These are phyloP conservation scores for Fulica atra DNA, from an alignment of 2,113 vertebrate species.

Conservation along the genomic window DNA sequence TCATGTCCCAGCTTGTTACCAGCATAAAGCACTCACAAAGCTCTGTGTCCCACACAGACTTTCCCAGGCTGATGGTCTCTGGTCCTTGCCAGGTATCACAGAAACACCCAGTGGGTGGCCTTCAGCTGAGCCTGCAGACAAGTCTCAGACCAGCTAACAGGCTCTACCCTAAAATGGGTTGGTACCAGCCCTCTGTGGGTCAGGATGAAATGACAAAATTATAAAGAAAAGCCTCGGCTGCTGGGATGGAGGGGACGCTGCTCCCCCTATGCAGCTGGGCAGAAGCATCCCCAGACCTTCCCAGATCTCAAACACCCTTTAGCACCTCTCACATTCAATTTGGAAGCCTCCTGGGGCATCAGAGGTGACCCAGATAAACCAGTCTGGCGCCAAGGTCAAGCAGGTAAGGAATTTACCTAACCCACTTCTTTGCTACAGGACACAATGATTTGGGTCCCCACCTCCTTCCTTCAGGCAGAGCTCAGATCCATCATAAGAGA, in stretches of 20 bases:
- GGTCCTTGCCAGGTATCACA: neutral
- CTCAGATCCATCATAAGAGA: slow-evolving; percentile 7
- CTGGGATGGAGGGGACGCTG: neutral
- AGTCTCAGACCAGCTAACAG: neutral
- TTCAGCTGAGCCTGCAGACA: neutral
- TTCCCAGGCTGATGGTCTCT: neutral
- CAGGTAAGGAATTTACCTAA: neutral
- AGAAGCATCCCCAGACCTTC: neutral
- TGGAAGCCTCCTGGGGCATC: neutral
- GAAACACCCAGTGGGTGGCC: neutral
- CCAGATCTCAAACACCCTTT: neutral
- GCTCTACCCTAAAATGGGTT: neutral
- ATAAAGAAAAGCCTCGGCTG: neutral
- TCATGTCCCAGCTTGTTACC: neutral
- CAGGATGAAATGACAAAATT: neutral
- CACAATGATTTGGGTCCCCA: neutral
- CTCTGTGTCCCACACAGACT: neutral
- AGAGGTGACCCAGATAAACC: neutral
- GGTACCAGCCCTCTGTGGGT: rapidly evolving
- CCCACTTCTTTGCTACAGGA: neutral
- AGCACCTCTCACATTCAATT: neutral
- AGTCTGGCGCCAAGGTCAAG: slow-evolving; percentile 20
- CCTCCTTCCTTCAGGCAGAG: neutral
- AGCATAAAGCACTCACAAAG: rapidly evolving
- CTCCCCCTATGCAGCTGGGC: neutral